Evolutionary conservation across 2,888 invertebrate genomes (phyloP).

Genomic region (Drosophila subsilvestris): DNA sequence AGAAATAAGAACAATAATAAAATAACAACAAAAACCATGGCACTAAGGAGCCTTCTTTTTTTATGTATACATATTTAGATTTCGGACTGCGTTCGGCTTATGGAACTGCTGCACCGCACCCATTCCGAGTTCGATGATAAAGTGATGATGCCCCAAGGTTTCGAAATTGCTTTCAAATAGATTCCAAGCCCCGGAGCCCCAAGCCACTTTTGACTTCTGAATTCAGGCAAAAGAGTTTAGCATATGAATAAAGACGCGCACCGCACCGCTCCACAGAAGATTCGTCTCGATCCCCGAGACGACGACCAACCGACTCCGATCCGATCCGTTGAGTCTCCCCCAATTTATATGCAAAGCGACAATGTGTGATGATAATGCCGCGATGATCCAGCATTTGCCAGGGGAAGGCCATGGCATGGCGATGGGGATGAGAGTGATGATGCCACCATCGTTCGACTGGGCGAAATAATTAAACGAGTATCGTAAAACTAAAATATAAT

Average conservation of each 20-base stretch:
- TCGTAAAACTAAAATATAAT: slow-evolving; percentile 65
- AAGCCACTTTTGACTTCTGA: slow-evolving; percentile 68
- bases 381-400: slow-evolving; percentile 32
- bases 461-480: slow-evolving; percentile 71
- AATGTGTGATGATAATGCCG: slow-evolving; percentile 51
- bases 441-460: slow-evolving; percentile 54
- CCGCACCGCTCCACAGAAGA: slow-evolving; percentile 28
- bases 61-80: slow-evolving; percentile 32
- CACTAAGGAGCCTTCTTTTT: slow-evolving; percentile 57
- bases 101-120: slow-evolving; percentile 65
- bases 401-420: slow-evolving; percentile 5
- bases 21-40: slow-evolving; percentile 43
- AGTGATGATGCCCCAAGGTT: slow-evolving; percentile 56
- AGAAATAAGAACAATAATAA: slow-evolving; percentile 16
- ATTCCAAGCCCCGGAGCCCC: slow-evolving; percentile 36
- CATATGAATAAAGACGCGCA: slow-evolving; percentile 65
- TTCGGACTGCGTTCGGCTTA: slow-evolving; percentile 45
- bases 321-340: slow-evolving; percentile 10
- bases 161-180: slow-evolving; percentile 65
- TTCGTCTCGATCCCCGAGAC: slow-evolving; percentile 10
- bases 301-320: not conserved
- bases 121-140: slow-evolving; percentile 56
- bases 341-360: slow-evolving; percentile 66
- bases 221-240: slow-evolving; percentile 60
- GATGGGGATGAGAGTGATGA: slow-evolving; percentile 48